Conservation (phyloP, 2,888 invertebrate genomes). For the Itoplectis maculator region DNA sequence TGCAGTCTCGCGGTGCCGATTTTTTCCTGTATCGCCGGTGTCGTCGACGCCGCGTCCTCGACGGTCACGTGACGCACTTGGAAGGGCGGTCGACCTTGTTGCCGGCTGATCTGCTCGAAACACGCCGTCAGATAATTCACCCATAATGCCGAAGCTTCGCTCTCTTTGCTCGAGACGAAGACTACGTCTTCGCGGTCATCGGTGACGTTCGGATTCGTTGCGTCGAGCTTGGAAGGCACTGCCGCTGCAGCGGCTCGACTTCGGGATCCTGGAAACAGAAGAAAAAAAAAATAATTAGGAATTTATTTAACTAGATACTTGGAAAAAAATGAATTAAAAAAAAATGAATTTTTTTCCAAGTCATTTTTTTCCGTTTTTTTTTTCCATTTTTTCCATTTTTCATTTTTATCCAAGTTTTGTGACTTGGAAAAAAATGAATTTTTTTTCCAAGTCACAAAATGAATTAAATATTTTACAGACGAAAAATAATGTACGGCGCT, state of each 20-base stretch:
- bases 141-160: conserved; percentile 92
- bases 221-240: conserved; percentile 61
- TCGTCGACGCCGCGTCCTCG: conserved; percentile 87
- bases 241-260: conserved; percentile 54
- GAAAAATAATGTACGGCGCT: too few relatives aligned
- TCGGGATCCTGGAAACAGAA: conserved; percentile 59
- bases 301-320: not conserved
- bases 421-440: too few relatives aligned
- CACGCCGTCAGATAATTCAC: conserved; percentile 93
- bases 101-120: conserved; percentile 94
- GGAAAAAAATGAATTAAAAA: too few relatives aligned
- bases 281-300: not conserved
- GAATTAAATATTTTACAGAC: too few relatives aligned
- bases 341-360: not conserved
- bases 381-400: too few relatives aligned
- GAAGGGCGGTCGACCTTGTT: conserved; percentile 91
- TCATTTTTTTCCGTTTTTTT: too few relatives aligned
- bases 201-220: conserved; percentile 52
- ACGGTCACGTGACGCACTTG: conserved; percentile 91
- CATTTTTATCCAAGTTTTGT: too few relatives aligned
- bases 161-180: conserved; percentile 91
- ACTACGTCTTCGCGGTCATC: conserved; percentile 92
- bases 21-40: conserved; percentile 86
- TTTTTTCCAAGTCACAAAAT: too few relatives aligned
- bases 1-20: conserved; percentile 90